Conservation (phyloP, 2,797 vertebrate genomes). For the Tauraco hartlaubi region DNA sequence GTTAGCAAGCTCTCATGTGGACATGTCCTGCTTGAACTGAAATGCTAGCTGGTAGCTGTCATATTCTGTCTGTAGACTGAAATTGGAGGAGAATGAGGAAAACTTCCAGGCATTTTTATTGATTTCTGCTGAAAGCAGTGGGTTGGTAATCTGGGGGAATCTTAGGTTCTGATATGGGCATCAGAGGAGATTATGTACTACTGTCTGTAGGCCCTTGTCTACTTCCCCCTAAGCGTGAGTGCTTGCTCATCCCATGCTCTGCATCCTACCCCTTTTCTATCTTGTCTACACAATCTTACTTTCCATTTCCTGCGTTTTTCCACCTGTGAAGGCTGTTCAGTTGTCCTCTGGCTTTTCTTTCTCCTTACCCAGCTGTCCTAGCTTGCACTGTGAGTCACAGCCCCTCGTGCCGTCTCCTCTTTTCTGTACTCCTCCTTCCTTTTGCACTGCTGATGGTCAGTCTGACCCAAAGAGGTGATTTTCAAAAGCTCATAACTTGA, state of each 20-base stretch:
- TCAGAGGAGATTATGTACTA: not conserved
- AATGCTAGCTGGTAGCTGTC: not conserved
- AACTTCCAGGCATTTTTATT: not conserved
- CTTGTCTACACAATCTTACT: not conserved
- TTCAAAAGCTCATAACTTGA: not conserved
- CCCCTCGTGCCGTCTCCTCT: accelerated
- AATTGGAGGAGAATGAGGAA: not conserved
- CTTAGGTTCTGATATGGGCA: not conserved
- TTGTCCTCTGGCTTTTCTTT: not conserved
- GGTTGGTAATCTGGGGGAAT: not conserved
- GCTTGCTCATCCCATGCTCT: not conserved
- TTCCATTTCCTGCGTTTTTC: not conserved
- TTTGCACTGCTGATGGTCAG: not conserved
- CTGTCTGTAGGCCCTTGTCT: not conserved
- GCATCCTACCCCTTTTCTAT: accelerated
- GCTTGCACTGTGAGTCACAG: not conserved
- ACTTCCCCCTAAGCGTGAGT: not conserved
- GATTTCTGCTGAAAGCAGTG: not conserved
- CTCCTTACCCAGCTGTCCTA: not conserved
- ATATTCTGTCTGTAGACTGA: not conserved
- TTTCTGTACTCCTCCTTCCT: not conserved
- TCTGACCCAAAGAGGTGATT: not conserved
- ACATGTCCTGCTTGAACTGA: not conserved
- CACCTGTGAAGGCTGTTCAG: not conserved
- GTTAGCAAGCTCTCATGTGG: not conserved